Evolutionary conservation across 1,140 invertebrate species (phyloP).

Genomic region (Cydia amplana): DNA sequence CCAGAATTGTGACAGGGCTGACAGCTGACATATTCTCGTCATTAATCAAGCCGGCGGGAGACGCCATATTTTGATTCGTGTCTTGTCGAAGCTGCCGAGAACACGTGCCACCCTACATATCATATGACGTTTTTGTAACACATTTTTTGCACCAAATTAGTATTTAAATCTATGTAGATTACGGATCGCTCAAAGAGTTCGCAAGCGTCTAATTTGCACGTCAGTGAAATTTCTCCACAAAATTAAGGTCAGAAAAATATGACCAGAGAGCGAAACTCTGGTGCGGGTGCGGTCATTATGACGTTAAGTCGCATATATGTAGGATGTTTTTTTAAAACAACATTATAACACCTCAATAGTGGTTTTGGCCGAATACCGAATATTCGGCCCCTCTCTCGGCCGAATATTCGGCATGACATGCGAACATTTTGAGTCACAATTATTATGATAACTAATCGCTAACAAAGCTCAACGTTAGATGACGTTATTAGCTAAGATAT

Average conservation of each 20-base stretch:
- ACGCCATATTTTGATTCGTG: constrained; percentile 32
- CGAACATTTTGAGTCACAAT: no score
- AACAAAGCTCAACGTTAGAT: no score
- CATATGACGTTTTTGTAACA: background rate
- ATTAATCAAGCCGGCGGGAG: constrained; percentile 65
- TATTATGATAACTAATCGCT: no score
- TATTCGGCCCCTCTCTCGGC: no score
- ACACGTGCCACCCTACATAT: constrained; percentile 2
- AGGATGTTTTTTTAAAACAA: no score
- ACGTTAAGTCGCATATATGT: no score
- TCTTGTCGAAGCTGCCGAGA: constrained; percentile 19
- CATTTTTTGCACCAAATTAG: constrained; percentile 13
- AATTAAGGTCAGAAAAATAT: background rate
- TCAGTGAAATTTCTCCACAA: background rate
- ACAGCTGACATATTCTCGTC: constrained; percentile 73
- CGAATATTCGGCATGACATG: no score
- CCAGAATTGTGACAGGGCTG: constrained; percentile 71
- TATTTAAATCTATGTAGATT: constrained; percentile 33
- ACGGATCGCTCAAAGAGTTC: constrained; percentile 27
- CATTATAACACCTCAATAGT: no score
- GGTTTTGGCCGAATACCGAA: no score
- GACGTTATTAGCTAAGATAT: no score
- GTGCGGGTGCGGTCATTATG: no score
- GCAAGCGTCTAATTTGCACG: constrained; percentile 22
- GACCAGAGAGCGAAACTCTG: no score